Percentiles rank a stretch among this genome's conserved stretches.
Evolutionary conservation across 2,113 vertebrate species (phyloP).

Genomic region (Zeus faber): DNA sequence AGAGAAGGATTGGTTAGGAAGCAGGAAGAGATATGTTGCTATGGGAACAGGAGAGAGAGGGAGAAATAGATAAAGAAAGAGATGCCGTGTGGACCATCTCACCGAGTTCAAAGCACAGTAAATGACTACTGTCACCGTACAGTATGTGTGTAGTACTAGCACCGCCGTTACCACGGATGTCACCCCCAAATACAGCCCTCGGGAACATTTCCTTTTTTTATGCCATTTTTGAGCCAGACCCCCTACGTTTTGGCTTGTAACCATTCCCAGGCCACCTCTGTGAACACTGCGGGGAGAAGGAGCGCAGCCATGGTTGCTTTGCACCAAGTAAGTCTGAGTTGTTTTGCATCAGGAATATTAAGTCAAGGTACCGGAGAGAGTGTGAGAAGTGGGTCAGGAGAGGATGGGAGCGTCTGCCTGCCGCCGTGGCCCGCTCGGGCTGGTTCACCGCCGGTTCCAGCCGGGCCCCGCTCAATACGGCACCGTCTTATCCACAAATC

Average conservation of each 20-base stretch:
- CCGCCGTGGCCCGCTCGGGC: slow-evolving; percentile 25
- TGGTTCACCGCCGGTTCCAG: slow-evolving; percentile 41
- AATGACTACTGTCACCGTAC: slow-evolving; percentile 8
- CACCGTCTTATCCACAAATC: too few relatives aligned
- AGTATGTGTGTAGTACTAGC: too few relatives aligned
- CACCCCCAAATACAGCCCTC: too few relatives aligned
- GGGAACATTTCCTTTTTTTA: slow-evolving; percentile 12
- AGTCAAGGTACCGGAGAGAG: slow-evolving; percentile 35
- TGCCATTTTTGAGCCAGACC: too few relatives aligned
- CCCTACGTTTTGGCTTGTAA: too few relatives aligned
- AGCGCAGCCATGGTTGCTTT: slow-evolving; percentile 7
- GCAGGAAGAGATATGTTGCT: slow-evolving; percentile 43
- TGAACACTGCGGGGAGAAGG: too few relatives aligned
- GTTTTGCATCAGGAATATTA: slow-evolving; percentile 36
- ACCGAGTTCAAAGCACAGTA: too few relatives aligned
- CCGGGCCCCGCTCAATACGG: slow-evolving; percentile 2
- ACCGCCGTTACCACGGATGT: too few relatives aligned
- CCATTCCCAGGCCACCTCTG: too few relatives aligned
- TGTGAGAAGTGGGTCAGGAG: slow-evolving; percentile 45
- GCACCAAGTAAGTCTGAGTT: slow-evolving; percentile 27
- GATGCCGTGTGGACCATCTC: slow-evolving; percentile 31
- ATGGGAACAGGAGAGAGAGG: slow-evolving; percentile 56
- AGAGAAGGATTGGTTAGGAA: slow-evolving; percentile 24
- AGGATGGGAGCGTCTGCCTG: slow-evolving; percentile 34
- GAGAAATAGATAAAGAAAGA: slow-evolving; percentile 46